Percentiles rank a stretch among this genome's conserved stretches.
Conservation (phyloP, 53 echinoderm and acorn worm species). For the Luidia sarsii region DNA sequence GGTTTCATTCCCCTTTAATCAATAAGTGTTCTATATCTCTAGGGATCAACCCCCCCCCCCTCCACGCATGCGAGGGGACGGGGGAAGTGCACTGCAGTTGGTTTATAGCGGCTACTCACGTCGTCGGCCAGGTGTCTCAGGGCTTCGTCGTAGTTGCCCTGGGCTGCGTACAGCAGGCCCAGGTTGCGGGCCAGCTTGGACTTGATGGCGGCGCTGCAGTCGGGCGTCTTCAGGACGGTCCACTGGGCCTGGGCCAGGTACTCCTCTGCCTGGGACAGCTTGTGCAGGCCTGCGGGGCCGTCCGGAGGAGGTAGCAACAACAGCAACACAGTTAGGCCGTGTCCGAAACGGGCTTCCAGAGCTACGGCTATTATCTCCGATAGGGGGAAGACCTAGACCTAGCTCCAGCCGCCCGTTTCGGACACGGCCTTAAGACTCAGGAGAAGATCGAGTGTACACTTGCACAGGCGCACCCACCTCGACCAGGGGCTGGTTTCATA, state of each 20-base stretch:
- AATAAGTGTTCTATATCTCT: neutral
- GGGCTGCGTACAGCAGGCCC: slow-evolving; percentile 88
- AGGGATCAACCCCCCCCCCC: too few species aligned
- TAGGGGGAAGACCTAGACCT: too few species aligned
- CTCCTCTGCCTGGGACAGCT: slow-evolving; percentile 90
- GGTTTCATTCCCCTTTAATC: neutral
- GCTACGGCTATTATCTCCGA: too few species aligned
- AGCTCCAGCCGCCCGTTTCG: too few species aligned
- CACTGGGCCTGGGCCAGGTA: slow-evolving; percentile 97
- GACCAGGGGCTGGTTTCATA: too few species aligned
- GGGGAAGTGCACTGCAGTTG: neutral
- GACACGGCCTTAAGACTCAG: too few species aligned
- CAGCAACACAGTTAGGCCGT: neutral
- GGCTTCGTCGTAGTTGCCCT: slow-evolving; percentile 86
- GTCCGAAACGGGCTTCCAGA: neutral
- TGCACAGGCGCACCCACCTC: too few species aligned
- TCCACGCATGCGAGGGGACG: neutral
- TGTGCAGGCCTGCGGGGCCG: slow-evolving; percentile 87
- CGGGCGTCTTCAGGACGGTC: slow-evolving; percentile 98
- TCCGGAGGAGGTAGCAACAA: too few species aligned
- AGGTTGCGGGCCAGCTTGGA: slow-evolving; percentile 89
- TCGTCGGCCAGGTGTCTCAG: slow-evolving; percentile 89
- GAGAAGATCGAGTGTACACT: too few species aligned
- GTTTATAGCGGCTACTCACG: slow-evolving; percentile 67
- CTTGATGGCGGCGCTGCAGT: slow-evolving; percentile 91